Evolutionary conservation across 1,140 invertebrate genomes (phyloP).

Genomic region (Drosophila nebulosa): DNA sequence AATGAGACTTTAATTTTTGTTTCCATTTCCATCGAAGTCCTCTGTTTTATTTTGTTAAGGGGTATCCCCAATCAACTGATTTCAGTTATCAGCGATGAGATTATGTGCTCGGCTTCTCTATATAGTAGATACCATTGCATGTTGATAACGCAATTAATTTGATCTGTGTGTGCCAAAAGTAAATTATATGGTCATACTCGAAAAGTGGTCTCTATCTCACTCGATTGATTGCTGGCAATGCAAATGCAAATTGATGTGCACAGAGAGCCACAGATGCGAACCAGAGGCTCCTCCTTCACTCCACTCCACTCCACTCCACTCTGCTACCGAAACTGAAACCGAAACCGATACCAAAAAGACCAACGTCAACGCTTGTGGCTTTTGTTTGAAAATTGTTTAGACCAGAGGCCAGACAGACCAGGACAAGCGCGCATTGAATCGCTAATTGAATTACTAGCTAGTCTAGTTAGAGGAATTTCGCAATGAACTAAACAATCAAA

Average conservation of each 20-base stretch:
- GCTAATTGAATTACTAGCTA: constrained; percentile 20
- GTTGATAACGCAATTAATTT: constrained; percentile 38
- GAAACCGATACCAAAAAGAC: neutral
- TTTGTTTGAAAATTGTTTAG: neutral
- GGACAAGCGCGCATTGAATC: neutral
- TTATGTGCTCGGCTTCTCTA: neutral
- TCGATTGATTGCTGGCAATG: constrained; percentile 31
- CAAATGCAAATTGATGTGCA: constrained; percentile 50
- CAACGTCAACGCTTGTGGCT: neutral
- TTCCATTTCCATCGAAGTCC: too few relatives aligned
- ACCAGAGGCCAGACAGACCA: too few relatives aligned
- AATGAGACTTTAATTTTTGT: too few relatives aligned
- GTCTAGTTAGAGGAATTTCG: neutral
- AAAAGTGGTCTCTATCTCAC: neutral
- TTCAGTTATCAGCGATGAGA: neutral
- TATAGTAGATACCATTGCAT: neutral
- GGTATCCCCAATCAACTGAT: neutral
- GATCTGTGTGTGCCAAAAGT: constrained; percentile 25
- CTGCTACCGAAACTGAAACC: constrained; percentile 18
- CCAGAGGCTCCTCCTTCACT: too few relatives aligned
- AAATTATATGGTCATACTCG: neutral
- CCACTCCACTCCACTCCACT: neutral
- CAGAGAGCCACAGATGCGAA: constrained; percentile 24
- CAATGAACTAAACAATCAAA: neutral
- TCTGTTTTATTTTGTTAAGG: too few relatives aligned